Base-by-base conservation (phyloP, 2,113 vertebrate genomes). In the Arothron firmamentum region DNA sequence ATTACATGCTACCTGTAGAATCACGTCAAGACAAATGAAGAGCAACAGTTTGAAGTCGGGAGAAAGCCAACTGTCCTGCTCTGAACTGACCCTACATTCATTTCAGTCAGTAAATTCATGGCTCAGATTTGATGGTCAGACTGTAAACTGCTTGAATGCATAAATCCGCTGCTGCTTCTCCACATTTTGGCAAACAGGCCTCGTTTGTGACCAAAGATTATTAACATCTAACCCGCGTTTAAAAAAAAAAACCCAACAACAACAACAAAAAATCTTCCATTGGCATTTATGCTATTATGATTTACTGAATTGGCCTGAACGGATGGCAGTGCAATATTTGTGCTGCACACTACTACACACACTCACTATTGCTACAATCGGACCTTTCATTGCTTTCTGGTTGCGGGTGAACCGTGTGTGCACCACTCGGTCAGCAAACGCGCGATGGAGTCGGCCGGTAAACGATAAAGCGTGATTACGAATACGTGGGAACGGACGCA, bases 81-180 rank as follows among this genome's bases (percentile, higher is more conserved):
- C 81, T 72, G 74, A 85, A 86, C 78, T 72, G 78, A 86, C 84
- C 75, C 75, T 79, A 89, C 86, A 89, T 87, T 88, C 86, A 88
- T 78, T 83, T 87, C 83, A 88, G 84, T 89, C 79, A 87, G 80
- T 75, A 77, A 75, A 81, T 76, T 85, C 86, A 88, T 88, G 86
- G 88, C 88, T 89, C 88, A 89, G 86, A 86, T 87, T 88, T 85
- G 75, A 87, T 84, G 82, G 79, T 88, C 81, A 83, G 81, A 85
- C 77, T 86, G 88, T 87, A 87, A 86, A 88, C 85, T 75, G 82
- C 73, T 83, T 74, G 61, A 84, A 84, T 88, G 88, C 88, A 89
- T 89, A 82, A 88, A 86, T 78, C 72, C 82, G 75, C 78, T 82
- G 81, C 70, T 86, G 78, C 77, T 85, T 21, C 19, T 48, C 45